These are phyloP conservation scores for Ciconia boyciana DNA, from an alignment of 2,113 vertebrate genomes.

Conservation along the genomic window DNA sequence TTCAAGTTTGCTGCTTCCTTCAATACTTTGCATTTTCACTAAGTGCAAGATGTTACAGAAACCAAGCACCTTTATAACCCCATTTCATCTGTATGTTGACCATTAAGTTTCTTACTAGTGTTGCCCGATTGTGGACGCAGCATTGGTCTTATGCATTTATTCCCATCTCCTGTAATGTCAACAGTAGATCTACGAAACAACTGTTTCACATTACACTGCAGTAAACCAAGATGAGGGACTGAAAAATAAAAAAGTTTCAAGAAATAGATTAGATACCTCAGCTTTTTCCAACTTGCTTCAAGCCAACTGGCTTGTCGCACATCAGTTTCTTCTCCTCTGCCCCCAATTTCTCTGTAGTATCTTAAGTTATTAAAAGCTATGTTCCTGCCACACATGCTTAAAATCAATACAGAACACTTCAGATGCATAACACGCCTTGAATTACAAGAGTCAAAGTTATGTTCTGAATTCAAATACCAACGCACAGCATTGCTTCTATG, in stretches of 20 bases:
- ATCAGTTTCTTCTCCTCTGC: neutral
- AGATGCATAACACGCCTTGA: neutral
- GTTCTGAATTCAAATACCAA: neutral
- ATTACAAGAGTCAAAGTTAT: neutral
- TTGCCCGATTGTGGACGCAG: neutral
- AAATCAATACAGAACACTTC: neutral
- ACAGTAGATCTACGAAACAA: rapidly evolving
- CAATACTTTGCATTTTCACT: rapidly evolving
- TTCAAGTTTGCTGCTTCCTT: neutral
- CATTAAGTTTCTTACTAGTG: neutral
- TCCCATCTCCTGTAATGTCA: neutral
- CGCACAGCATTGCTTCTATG: neutral
- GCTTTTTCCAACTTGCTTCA: neutral
- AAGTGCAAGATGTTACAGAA: neutral
- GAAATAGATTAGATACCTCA: neutral
- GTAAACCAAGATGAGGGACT: neutral
- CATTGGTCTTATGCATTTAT: rapidly evolving
- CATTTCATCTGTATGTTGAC: neutral
- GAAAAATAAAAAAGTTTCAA: rapidly evolving
- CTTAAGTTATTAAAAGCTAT: neutral
- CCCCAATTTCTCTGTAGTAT: neutral
- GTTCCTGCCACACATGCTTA: neutral
- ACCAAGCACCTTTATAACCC: neutral
- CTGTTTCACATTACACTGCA: neutral
- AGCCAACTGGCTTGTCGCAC: neutral